Evolutionary conservation across 2,888 invertebrate species (phyloP).

Genomic region (Oscheius sp.): DNA sequence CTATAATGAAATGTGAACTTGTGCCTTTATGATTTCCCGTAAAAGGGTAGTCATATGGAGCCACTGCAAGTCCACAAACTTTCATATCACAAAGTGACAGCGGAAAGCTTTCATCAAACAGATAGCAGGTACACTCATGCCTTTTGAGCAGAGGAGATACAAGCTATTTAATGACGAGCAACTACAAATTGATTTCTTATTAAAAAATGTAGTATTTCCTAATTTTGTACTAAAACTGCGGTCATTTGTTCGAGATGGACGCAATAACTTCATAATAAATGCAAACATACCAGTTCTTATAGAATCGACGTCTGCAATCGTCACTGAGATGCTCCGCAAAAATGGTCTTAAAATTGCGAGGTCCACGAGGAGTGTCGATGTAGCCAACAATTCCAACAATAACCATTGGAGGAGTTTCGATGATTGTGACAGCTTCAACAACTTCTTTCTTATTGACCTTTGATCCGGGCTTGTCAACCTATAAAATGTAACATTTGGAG

Average conservation of each 20-base stretch:
- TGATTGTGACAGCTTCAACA: conserved; percentile 95
- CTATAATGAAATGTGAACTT: conserved; percentile 74
- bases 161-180: conserved; percentile 24
- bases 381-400: conserved; percentile 95
- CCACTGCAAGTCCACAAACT: conserved; percentile 50
- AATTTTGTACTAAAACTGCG: too few species aligned
- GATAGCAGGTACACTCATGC: conserved; percentile 23
- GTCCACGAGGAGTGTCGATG: conserved; percentile 96
- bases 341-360: conserved; percentile 90
- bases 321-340: conserved; percentile 99
- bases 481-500: not conserved
- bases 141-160: conserved; percentile 30
- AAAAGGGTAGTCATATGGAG: conserved; percentile 32
- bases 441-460: conserved; percentile 99
- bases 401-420: conserved; percentile 98
- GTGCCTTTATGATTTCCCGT: conserved; percentile 26
- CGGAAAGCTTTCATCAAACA: conserved; percentile 41
- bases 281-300: conserved; percentile 93
- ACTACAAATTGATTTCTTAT: too few species aligned
- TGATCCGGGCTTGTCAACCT: conserved; percentile 74
- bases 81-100: conserved; percentile 54
- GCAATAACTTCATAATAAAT: conserved; percentile 7
- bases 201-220: too few species aligned
- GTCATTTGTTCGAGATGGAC: too few species aligned
- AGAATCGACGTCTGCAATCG: conserved; percentile 97